A percentile compares a stretch with the other conserved stretches of the same genome.
These are phyloP conservation scores for Tympanuchus pallidicinctus DNA, from an alignment of 2,113 vertebrate genomes.

Conservation along the genomic window DNA sequence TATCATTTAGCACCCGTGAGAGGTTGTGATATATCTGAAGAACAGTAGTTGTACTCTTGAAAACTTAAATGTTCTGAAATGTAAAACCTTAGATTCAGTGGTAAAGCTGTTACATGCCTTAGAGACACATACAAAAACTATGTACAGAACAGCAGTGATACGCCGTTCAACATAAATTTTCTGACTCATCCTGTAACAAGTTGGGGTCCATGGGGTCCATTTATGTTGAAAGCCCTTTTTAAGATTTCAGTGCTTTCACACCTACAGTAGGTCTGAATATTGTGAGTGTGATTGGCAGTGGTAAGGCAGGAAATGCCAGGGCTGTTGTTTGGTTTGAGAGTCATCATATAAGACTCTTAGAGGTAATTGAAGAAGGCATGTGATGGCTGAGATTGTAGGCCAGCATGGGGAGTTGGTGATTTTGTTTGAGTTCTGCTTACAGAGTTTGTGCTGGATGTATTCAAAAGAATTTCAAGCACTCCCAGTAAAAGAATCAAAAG, in stretches of 20 bases:
- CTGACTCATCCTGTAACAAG: neutral
- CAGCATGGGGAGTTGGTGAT: neutral
- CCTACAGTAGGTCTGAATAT: neutral
- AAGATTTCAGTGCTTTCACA: neutral
- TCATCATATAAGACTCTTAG: neutral
- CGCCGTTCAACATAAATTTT: neutral
- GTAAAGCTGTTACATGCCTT: neutral
- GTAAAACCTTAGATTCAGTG: accelerated
- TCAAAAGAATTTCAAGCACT: neutral
- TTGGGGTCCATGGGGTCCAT: accelerated
- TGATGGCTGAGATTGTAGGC: neutral
- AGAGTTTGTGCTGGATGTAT: neutral
- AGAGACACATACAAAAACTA: neutral
- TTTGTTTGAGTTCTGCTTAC: neutral
- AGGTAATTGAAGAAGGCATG: neutral
- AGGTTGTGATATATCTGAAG: neutral
- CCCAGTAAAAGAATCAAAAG: neutral
- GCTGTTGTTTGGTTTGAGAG: neutral
- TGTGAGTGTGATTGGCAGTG: neutral
- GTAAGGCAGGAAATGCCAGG: neutral
- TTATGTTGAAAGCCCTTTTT: neutral
- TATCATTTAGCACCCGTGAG: neutral
- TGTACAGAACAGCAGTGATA: neutral
- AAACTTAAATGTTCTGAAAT: neutral
- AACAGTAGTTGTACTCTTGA: neutral